Base-by-base conservation (phyloP, 1,140 invertebrate genomes). In the Macrotrachela quadricornifera region DNA sequence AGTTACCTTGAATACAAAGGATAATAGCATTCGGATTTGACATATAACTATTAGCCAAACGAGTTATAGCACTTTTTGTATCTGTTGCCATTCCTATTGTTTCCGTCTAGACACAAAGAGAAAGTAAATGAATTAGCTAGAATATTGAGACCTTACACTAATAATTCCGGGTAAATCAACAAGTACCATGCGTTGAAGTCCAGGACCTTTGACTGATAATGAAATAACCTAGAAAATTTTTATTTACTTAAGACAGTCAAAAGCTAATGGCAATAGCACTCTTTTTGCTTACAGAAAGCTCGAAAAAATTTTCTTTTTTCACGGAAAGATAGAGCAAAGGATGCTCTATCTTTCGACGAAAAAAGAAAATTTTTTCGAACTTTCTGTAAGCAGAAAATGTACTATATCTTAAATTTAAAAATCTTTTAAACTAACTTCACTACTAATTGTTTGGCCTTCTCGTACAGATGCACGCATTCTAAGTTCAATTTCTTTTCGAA, bases 11-110 rank as follows among this genome's bases (percentile, higher is more conserved):
- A 64, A 97, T 94, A 67, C 92, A 99, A 1, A 99, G 73, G 63
- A 99, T 96, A 56, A 99, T 97, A 0, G 92, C 85, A 68, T 99
- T 97, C 3, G 92, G 92, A 73, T 97, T 97, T 61, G 85, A 88
- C 90, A 97, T 96, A 67, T 91, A 86, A 49, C 79, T 76, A 62
- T 80, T 79, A 12, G 80, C 85, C 80, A 88, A 90, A 59, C 79
- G 76, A 61, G 77, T 79, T 59, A 97, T 97, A 0, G 83, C 80
- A 57, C 95, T 87, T 50, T 83, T 77, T 0, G 92, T 97, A 63
- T 95, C 87, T 21, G 80, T 72, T 12, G 88, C 86, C 91, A 97
- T 96, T 57, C 88, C 87, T 50, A 81, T 79, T 0, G 94, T 99
- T 63, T 86, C 83, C 11, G 86, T 92, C 78, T n/a, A n/a, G n/a